These are phyloP conservation scores for Brassicogethes aeneus DNA, from an alignment of 2,888 invertebrate species.

Conservation along the genomic window DNA sequence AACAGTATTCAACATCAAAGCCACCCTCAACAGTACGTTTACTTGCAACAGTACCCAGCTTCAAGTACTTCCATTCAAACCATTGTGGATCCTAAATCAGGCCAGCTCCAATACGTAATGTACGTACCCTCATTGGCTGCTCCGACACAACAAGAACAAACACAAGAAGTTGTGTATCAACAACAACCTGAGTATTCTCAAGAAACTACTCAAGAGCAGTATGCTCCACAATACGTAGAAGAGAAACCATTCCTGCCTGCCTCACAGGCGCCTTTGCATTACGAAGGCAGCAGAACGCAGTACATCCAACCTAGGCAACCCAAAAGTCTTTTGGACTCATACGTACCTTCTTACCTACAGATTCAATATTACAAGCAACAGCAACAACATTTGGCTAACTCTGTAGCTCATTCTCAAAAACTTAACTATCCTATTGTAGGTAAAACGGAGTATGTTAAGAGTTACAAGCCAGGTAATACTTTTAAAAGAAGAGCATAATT, in stretches of 20 bases:
- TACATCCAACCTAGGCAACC: slow-evolving; percentile 27
- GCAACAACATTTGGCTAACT: slow-evolving; percentile 10
- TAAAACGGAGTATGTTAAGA: slow-evolving; percentile 2
- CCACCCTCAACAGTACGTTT: slow-evolving; percentile 32
- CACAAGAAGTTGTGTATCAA: slow-evolving; percentile 19
- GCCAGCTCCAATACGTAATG: slow-evolving; percentile 31
- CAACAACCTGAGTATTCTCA: slow-evolving; percentile 5
- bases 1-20: slow-evolving; percentile 23
- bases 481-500: too few relatives aligned
- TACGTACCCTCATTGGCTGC: slow-evolving; percentile 24
- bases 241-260: background rate
- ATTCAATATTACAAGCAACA: slow-evolving; percentile 32
- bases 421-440: background rate
- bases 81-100: slow-evolving; percentile 30
- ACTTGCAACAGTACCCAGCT: slow-evolving; percentile 25
- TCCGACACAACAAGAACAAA: slow-evolving; percentile 16
- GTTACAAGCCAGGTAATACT: background rate
- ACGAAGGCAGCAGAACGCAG: slow-evolving; percentile 1
- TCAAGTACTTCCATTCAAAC: slow-evolving; percentile 32
- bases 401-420: background rate
- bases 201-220: slow-evolving; percentile 7
- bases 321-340: slow-evolving; percentile 45
- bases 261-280: background rate
- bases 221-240: slow-evolving; percentile 4
- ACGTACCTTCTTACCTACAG: slow-evolving; percentile 40